Evolutionary conservation across 2,797 vertebrate genomes (phyloP).

Genomic region (Perodicticus potto): DNA sequence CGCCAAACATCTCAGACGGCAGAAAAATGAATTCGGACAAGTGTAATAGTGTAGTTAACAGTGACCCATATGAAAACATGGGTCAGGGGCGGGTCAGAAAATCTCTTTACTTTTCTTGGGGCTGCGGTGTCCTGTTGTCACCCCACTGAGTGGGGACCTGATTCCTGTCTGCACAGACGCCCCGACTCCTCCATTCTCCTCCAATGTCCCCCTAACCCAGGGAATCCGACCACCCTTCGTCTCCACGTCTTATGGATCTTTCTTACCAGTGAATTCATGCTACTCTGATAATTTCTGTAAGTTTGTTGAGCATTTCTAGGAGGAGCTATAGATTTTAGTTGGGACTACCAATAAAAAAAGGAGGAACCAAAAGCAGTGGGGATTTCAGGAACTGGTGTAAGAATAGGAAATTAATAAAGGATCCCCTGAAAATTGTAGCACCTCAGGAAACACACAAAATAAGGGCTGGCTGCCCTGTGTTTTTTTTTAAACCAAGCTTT

Average conservation of each 20-base stretch:
- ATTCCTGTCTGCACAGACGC: background rate
- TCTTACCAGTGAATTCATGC: background rate
- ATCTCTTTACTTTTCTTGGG: background rate
- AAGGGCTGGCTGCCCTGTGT: background rate
- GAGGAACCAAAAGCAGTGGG: background rate
- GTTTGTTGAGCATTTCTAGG: background rate
- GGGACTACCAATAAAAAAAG: background rate
- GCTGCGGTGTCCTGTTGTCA: background rate
- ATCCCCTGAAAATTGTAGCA: background rate
- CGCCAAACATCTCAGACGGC: background rate
- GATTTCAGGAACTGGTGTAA: slow-evolving; percentile 10
- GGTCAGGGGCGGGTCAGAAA: background rate
- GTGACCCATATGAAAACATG: background rate
- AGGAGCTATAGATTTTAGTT: background rate
- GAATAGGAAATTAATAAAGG: background rate
- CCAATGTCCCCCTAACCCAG: background rate
- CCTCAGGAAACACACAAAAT: background rate
- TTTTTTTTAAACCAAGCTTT: background rate
- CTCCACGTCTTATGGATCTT: background rate
- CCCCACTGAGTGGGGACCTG: background rate
- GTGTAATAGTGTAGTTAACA: background rate
- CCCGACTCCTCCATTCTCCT: background rate
- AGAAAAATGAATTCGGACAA: background rate
- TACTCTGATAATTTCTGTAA: slow-evolving; percentile 13
- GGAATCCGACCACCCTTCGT: background rate